A percentile compares a stretch with the other conserved stretches of the same genome.
phyloP scores from a whole-genome alignment of 1,140 invertebrate species.

The Neodiprion fabricii region DNA sequence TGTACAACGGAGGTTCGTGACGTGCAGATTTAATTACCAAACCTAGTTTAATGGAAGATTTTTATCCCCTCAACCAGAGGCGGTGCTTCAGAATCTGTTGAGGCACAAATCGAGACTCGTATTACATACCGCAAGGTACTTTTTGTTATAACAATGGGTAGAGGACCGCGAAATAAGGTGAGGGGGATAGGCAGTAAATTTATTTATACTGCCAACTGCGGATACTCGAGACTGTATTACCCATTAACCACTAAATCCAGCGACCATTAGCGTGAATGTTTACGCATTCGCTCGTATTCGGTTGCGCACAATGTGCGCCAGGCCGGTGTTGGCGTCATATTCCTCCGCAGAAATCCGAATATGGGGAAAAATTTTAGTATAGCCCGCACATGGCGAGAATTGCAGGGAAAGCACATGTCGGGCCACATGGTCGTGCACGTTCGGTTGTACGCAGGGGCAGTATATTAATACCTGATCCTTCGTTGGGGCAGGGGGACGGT shows the following conservation, averaged over 20 bases:
- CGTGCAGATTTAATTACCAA: neutral
- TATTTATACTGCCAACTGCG: slow-evolving; percentile 7
- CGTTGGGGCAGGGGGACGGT: neutral
- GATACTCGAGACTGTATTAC: slow-evolving; percentile 7
- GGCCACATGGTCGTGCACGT: slow-evolving; percentile 6
- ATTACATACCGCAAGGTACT: neutral
- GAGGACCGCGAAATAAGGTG: neutral
- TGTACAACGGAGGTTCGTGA: neutral
- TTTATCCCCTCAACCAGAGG: neutral
- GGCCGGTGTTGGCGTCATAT: neutral
- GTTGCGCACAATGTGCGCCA: slow-evolving; percentile 10
- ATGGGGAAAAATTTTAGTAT: slow-evolving; percentile 6
- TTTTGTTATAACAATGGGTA: neutral
- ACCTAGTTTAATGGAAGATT: neutral
- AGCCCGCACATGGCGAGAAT: slow-evolving; percentile 13
- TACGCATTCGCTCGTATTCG: neutral
- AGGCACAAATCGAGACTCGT: too few species aligned
- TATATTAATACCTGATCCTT: slow-evolving; percentile 14
- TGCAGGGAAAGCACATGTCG: slow-evolving; percentile 10
- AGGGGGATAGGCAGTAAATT: neutral
- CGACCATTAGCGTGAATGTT: slow-evolving; percentile 1
- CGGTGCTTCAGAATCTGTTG: neutral
- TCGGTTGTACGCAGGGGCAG: slow-evolving; percentile 9
- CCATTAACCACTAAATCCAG: neutral
- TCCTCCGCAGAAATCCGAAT: slow-evolving; percentile 12